A percentile compares a stretch with the other conserved stretches of the same genome.
Conservation (phyloP, 2,888 invertebrate species). For the Scaeva pyrastri region DNA sequence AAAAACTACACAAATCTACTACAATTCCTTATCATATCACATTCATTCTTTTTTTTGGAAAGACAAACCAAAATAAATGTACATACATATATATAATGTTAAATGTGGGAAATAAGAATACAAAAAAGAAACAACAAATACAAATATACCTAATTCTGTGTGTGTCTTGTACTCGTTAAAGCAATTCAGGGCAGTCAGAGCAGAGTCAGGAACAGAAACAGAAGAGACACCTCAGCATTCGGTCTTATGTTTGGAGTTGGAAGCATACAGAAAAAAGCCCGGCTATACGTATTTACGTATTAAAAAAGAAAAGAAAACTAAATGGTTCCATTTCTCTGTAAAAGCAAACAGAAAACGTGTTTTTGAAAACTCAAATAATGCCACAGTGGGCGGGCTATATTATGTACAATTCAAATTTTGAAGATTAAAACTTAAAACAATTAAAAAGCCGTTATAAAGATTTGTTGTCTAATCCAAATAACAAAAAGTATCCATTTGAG, state of each 20-base stretch:
- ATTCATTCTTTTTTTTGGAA: neutral
- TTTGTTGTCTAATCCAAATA: too few species aligned
- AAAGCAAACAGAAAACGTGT: slow-evolving; percentile 53
- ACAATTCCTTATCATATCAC: slow-evolving; percentile 34
- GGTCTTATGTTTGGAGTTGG: neutral
- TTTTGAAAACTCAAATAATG: neutral
- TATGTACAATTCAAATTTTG: too few species aligned
- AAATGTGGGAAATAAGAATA: neutral
- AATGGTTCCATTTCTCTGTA: slow-evolving; percentile 3
- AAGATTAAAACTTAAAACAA: too few species aligned
- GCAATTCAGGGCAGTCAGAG: slow-evolving; percentile 17
- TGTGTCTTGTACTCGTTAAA: neutral
- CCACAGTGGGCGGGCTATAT: slow-evolving; percentile 8
- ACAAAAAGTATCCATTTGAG: too few species aligned
- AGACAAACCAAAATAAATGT: neutral
- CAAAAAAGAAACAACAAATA: neutral
- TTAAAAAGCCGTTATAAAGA: too few species aligned
- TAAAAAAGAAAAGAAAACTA: neutral
- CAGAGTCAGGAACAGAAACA: neutral
- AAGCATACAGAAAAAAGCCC: slow-evolving; percentile 17
- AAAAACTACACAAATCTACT: slow-evolving; percentile 14
- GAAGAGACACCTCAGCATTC: slow-evolving; percentile 19
- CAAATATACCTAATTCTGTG: neutral
- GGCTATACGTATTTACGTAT: neutral
- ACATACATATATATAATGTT: neutral